phyloP scores from a whole-genome alignment of 2,888 invertebrate species.

The Flexamia atlantica region DNA sequence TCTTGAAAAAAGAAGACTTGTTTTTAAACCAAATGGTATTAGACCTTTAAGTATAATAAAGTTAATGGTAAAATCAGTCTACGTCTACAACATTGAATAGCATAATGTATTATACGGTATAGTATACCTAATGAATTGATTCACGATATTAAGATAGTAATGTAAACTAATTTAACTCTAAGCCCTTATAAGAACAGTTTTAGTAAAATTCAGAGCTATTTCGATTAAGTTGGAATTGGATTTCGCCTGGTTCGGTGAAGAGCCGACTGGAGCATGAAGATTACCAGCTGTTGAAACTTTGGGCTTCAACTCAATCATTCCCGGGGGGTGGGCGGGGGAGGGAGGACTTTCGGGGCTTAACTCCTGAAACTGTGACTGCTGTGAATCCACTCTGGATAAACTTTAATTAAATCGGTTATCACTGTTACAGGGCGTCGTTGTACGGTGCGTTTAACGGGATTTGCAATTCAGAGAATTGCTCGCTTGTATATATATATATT shows the following conservation, averaged over 20 bases:
- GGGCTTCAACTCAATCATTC: constrained; percentile 12
- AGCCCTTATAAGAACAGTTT: neutral
- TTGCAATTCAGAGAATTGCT: neutral
- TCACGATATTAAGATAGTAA: no score
- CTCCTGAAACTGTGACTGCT: constrained; percentile 15
- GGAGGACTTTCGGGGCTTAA: neutral
- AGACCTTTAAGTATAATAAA: no score
- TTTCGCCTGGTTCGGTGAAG: constrained; percentile 17
- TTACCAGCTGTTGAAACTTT: constrained; percentile 25
- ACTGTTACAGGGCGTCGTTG: neutral
- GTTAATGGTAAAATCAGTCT: no score
- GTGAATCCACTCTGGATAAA: constrained; percentile 12
- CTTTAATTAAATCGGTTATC: constrained; percentile 19
- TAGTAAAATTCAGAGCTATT: neutral
- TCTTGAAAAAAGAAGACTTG: no score
- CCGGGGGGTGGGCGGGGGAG: neutral
- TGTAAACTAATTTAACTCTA: no score
- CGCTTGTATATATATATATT: neutral
- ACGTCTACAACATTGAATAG: no score
- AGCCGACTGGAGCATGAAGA: constrained; percentile 32
- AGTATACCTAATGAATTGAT: no score
- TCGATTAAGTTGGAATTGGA: constrained; percentile 27
- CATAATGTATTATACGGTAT: no score
- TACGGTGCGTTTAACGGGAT: neutral
- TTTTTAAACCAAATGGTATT: no score